phyloP scores from a whole-genome alignment of 2,797 vertebrate genomes.

The Lagorchestes hirsutus region DNA sequence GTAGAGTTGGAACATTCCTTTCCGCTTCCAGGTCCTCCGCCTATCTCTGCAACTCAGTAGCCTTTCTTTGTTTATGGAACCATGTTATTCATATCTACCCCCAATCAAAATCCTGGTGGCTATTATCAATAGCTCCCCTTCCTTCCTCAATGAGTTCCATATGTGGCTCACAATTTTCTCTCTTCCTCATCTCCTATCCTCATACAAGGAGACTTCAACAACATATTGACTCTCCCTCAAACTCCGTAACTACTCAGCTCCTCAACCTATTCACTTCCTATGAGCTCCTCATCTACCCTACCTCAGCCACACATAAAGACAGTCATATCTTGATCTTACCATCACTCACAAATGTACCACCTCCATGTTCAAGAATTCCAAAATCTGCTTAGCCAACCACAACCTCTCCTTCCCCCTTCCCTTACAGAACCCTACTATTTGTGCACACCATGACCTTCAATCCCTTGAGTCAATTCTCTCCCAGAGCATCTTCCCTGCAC shows the following conservation, averaged over 20 bases:
- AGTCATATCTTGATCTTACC: neutral
- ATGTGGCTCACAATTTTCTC: neutral
- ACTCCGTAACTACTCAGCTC: neutral
- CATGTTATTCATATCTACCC: neutral
- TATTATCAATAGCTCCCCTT: neutral
- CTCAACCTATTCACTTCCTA: neutral
- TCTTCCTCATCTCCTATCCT: neutral
- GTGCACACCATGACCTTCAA: neutral
- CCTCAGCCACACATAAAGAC: neutral
- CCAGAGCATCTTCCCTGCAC: neutral
- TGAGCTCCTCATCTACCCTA: neutral
- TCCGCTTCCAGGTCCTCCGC: neutral
- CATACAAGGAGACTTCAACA: too few relatives aligned
- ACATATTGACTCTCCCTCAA: neutral
- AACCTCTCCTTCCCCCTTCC: neutral
- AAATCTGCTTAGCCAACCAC: neutral
- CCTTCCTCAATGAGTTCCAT: neutral
- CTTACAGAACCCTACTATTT: neutral
- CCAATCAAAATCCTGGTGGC: neutral
- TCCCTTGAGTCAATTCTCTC: neutral
- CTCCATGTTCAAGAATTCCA: neutral
- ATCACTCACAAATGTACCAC: neutral
- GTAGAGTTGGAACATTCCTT: neutral
- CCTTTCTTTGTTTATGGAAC: neutral
- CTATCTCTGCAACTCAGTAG: neutral